Conservation (phyloP, 1,140 invertebrate genomes). For the Tetragonula clypearis region DNA sequence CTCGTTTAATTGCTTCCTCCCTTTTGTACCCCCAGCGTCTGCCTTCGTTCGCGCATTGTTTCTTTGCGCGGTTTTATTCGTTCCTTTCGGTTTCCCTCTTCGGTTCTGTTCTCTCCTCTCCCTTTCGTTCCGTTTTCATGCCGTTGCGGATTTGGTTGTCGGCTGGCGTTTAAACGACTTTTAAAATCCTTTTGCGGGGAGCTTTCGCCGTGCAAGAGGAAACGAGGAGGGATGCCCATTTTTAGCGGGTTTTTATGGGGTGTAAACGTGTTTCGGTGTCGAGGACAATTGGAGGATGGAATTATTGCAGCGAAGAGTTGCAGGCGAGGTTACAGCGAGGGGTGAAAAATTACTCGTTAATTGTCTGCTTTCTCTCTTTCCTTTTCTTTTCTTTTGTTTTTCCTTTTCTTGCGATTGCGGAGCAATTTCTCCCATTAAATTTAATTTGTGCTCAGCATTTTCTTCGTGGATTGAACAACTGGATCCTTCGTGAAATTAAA, state of each 20-base stretch:
- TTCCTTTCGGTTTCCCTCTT: not conserved
- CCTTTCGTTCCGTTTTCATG: not conserved
- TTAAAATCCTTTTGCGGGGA: not conserved
- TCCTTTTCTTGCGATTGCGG: too few relatives aligned
- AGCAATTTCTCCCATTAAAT: too few relatives aligned
- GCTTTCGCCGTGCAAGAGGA: not conserved
- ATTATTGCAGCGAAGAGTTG: not conserved
- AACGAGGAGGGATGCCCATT: not conserved
- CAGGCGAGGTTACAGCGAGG: too few relatives aligned
- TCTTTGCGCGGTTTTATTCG: slow-evolving; percentile 7
- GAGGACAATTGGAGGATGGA: not conserved
- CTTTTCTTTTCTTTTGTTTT: too few relatives aligned
- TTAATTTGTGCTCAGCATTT: not conserved
- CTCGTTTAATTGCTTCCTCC: slow-evolving; percentile 30
- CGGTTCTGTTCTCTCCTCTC: not conserved
- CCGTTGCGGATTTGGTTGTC: not conserved
- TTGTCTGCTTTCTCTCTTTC: too few relatives aligned
- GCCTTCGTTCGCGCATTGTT: slow-evolving; percentile 11
- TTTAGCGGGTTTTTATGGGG: not conserved
- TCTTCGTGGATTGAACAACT: not conserved
- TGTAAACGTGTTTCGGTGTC: not conserved
- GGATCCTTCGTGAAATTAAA: not conserved
- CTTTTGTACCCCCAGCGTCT: slow-evolving; percentile 4
- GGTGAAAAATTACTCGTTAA: too few relatives aligned
- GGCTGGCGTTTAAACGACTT: not conserved